A percentile compares a stretch with the other conserved stretches of the same genome.
phyloP scores from a whole-genome alignment of 1,140 invertebrate species.

The Brachionus rotundiformis region DNA sequence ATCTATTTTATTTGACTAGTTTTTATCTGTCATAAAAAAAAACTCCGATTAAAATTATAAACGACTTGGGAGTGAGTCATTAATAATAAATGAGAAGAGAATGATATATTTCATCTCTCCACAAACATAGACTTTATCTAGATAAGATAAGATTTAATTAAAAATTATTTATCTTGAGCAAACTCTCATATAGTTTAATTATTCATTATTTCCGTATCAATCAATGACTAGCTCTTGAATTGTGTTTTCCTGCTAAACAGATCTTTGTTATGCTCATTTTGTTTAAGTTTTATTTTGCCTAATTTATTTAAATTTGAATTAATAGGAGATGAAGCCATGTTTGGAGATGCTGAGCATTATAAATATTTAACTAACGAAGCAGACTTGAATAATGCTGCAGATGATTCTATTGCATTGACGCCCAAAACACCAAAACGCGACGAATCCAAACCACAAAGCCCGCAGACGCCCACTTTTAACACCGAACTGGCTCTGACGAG shows the following conservation, averaged over 20 bases:
- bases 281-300: neutral
- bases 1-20: neutral
- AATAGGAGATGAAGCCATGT: conserved; percentile 50
- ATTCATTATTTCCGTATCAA: conserved; percentile 7
- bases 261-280: neutral
- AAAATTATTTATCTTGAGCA: conserved; percentile 41
- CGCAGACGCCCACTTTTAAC: neutral
- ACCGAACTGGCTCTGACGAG: neutral
- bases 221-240: neutral
- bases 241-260: neutral
- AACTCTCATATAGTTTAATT: neutral
- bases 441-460: conserved; percentile 37
- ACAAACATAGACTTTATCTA: neutral
- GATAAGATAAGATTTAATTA: conserved; percentile 46
- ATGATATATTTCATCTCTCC: neutral
- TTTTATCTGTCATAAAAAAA: conserved; percentile 51
- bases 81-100: conserved; percentile 1
- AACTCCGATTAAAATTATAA: conserved; percentile 56
- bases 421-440: conserved; percentile 47
- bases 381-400: conserved; percentile 46
- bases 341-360: conserved; percentile 47
- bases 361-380: conserved; percentile 52
- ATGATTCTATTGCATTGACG: conserved; percentile 46
- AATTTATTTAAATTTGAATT: neutral
- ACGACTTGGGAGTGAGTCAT: conserved; percentile 25